Conservation (phyloP, 2,888 invertebrate genomes). For the Harpalus rubripes region DNA sequence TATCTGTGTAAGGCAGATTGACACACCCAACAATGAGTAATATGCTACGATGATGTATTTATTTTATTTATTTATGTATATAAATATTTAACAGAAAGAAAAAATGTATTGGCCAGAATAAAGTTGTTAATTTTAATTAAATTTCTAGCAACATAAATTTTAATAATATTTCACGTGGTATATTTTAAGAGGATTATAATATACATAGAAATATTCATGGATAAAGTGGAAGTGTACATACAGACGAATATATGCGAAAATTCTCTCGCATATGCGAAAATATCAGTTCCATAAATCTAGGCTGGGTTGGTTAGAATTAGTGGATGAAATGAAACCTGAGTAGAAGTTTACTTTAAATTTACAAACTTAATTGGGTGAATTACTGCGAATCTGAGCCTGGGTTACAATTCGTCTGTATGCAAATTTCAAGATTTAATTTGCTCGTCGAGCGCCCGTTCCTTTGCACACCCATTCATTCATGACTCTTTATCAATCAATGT, state of each 20-base stretch:
- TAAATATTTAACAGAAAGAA: too few relatives aligned
- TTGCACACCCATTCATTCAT: constrained; percentile 28
- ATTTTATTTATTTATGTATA: too few relatives aligned
- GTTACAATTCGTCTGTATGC: constrained; percentile 40
- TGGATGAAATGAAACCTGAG: constrained; percentile 21
- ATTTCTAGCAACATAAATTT: too few relatives aligned
- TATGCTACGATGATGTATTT: too few relatives aligned
- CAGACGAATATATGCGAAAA: background rate
- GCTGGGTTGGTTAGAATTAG: constrained; percentile 1
- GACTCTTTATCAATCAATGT: constrained; percentile 52
- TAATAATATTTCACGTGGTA: too few relatives aligned
- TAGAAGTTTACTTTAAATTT: constrained; percentile 55
- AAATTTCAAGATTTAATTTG: constrained; percentile 56
- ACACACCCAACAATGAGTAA: too few relatives aligned
- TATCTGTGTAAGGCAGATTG: too few relatives aligned
- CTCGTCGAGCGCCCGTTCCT: background rate
- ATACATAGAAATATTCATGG: background rate
- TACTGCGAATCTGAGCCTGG: constrained; percentile 30
- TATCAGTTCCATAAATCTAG: constrained; percentile 20
- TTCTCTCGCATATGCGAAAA: background rate
- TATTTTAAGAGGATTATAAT: too few relatives aligned
- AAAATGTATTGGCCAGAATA: too few relatives aligned
- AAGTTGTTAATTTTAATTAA: too few relatives aligned
- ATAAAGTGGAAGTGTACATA: background rate
- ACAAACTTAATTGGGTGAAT: constrained; percentile 51